These are phyloP conservation scores for Drosophila kepulauana DNA, from an alignment of 1,140 invertebrate genomes.

Conservation along the genomic window DNA sequence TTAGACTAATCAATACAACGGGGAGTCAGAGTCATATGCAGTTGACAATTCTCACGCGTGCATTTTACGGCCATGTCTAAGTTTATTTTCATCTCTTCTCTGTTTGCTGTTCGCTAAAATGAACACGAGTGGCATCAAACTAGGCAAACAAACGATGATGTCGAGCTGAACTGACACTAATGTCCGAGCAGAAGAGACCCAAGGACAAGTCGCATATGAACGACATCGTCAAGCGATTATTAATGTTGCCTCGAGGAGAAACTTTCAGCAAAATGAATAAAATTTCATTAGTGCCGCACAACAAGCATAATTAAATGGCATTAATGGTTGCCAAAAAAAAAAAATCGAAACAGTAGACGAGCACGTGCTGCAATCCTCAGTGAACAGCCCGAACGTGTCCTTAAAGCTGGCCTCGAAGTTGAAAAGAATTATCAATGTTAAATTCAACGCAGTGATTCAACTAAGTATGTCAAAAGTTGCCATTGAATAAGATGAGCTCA, in stretches of 20 bases:
- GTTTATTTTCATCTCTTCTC: background rate
- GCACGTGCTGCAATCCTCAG: background rate
- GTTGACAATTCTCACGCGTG: background rate
- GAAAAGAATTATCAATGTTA: background rate
- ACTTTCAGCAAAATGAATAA: conserved; percentile 37
- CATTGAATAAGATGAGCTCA: background rate
- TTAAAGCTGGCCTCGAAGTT: background rate
- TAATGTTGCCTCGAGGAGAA: conserved; percentile 8
- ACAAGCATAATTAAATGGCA: conserved; percentile 40
- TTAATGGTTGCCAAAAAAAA: conserved; percentile 16
- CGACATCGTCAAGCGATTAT: conserved; percentile 22
- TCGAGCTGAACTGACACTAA: background rate
- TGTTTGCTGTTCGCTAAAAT: no score
- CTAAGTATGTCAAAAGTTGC: background rate
- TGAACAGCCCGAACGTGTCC: background rate
- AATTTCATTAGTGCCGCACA: conserved; percentile 42
- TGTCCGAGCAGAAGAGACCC: background rate
- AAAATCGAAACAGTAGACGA: background rate
- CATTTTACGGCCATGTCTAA: background rate
- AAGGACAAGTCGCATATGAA: conserved; percentile 2
- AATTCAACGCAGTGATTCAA: background rate
- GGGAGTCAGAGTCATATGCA: background rate
- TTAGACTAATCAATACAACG: background rate
- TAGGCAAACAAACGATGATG: background rate
- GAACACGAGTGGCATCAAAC: background rate